These are phyloP conservation scores for Drosophila pectinifera DNA, from an alignment of 1,140 invertebrate genomes.

Conservation along the genomic window DNA sequence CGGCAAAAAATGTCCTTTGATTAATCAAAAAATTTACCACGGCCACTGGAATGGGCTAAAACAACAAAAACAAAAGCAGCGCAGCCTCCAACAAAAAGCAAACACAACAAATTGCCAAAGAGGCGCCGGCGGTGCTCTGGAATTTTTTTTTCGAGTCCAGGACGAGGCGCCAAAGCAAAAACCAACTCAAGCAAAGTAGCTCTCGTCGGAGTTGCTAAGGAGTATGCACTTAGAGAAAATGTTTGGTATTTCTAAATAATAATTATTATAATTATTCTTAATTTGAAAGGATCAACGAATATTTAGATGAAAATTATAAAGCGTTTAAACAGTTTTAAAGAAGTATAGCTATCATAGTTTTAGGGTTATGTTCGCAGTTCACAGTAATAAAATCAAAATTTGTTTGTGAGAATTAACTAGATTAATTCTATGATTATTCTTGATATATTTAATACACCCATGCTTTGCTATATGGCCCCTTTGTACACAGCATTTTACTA, in stretches of 20 bases:
- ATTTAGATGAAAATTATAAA: not conserved
- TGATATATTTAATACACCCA: no score
- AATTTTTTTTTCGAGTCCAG: slow-evolving; percentile 36
- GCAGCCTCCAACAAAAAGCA: slow-evolving; percentile 35
- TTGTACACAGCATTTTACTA: no score
- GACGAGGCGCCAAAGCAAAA: slow-evolving; percentile 61
- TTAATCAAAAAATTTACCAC: slow-evolving; percentile 83
- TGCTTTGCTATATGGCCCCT: no score
- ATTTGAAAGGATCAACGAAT: not conserved
- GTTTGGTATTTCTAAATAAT: not conserved
- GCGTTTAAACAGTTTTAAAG: not conserved
- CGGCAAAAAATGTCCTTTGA: slow-evolving; percentile 81
- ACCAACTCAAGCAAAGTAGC: slow-evolving; percentile 29
- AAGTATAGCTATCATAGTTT: not conserved
- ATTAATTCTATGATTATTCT: no score
- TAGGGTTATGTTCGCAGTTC: no score
- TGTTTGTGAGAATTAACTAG: no score
- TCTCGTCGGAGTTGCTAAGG: slow-evolving; percentile 10
- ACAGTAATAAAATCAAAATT: no score
- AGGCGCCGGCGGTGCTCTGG: slow-evolving; percentile 64
- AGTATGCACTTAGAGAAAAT: slow-evolving; percentile 6
- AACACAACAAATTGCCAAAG: slow-evolving; percentile 80
- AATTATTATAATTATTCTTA: no score
- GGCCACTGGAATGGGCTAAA: slow-evolving; percentile 29
- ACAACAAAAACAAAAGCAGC: slow-evolving; percentile 38